A percentile compares a stretch with the other conserved stretches of the same genome.
phyloP scores from a whole-genome alignment of 2,113 vertebrate genomes.

The Helogale parvula region DNA sequence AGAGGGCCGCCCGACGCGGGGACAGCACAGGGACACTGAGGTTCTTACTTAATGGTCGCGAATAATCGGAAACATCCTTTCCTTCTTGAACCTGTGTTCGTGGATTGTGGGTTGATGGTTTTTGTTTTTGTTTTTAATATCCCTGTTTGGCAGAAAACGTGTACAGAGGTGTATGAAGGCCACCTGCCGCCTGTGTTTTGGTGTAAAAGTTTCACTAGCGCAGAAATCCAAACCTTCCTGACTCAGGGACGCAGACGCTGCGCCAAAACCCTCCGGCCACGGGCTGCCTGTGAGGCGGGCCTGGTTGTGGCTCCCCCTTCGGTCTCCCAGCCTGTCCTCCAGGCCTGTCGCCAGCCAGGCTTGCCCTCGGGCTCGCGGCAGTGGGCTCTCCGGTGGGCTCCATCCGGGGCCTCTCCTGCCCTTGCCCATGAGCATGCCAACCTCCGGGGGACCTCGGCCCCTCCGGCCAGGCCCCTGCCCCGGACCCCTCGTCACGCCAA shows the following conservation, averaged over 20 bases:
- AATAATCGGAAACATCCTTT: background rate
- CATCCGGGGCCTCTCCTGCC: background rate
- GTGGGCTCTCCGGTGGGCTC: fast-evolving
- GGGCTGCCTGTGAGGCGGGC: background rate
- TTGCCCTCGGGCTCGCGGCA: fast-evolving
- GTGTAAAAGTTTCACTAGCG: background rate
- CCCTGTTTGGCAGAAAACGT: background rate
- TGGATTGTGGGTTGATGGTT: background rate
- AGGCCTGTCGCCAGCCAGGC: fast-evolving
- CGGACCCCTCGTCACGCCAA: fast-evolving
- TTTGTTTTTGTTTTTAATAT: background rate
- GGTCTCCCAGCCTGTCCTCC: background rate
- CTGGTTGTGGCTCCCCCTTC: background rate
- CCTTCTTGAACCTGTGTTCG: background rate
- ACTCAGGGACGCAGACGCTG: fast-evolving
- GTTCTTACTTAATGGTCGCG: background rate
- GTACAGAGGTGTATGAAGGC: fast-evolving
- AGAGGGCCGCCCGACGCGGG: fast-evolving
- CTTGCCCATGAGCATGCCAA: fast-evolving
- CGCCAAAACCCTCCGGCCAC: background rate
- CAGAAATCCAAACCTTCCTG: background rate
- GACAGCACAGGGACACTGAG: fast-evolving
- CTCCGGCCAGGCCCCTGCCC: background rate
- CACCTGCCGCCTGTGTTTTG: background rate
- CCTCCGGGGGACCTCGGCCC: fast-evolving